Percentiles rank a stretch among this genome's conserved stretches.
Evolutionary conservation across 2,113 vertebrate species (phyloP).

Genomic region (Pterocles gutturalis): DNA sequence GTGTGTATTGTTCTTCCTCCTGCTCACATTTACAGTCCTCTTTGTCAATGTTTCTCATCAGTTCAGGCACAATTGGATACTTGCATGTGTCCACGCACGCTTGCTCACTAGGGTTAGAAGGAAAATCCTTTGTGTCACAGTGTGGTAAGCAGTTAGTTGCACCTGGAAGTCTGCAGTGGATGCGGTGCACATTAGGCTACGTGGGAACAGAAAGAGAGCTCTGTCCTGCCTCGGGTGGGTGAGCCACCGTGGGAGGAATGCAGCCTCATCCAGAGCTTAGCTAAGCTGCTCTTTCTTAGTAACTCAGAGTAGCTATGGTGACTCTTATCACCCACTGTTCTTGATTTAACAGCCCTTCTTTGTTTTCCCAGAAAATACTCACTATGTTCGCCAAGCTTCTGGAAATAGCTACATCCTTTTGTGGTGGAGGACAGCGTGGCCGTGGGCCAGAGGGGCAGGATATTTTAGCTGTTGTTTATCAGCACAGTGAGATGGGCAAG

Average conservation of each 20-base stretch:
- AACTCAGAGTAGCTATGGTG: neutral
- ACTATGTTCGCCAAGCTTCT: neutral
- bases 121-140: neutral
- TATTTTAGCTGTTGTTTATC: constrained; percentile 73
- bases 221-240: neutral
- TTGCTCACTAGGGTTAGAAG: neutral
- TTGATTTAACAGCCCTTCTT: neutral
- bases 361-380: constrained; percentile 26
- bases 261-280: neutral
- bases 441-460: neutral
- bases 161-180: neutral
- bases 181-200: neutral
- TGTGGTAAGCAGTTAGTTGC: neutral
- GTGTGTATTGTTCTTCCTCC: neutral
- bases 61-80: neutral
- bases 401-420: constrained; percentile 54
- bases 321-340: constrained; percentile 27
- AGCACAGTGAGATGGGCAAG: neutral
- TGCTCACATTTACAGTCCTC: neutral
- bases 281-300: neutral
- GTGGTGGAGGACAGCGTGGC: neutral
- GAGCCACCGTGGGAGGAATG: neutral
- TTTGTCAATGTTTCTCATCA: neutral
- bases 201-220: neutral
- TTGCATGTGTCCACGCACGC: accelerated